phyloP scores from a whole-genome alignment of 2,888 invertebrate species.

The Xylota sylvarum region DNA sequence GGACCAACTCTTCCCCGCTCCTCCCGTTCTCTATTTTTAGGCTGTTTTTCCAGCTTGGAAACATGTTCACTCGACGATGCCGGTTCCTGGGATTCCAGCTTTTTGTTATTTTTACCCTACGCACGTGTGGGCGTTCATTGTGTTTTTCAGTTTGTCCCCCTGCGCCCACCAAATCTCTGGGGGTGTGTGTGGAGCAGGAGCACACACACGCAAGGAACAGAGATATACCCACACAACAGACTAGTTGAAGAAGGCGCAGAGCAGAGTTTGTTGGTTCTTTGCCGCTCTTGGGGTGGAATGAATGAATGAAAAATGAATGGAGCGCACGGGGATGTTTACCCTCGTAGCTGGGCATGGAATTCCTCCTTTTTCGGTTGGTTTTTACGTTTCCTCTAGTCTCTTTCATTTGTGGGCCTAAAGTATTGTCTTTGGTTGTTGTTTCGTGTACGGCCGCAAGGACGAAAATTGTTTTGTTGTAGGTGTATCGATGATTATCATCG shows the following conservation, averaged over 20 bases:
- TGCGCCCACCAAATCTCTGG: not conserved
- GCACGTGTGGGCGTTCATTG: constrained; percentile 32
- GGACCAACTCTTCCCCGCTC: not conserved
- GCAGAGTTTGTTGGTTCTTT: constrained; percentile 3
- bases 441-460: constrained; percentile 21
- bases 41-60: constrained; percentile 24
- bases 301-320: constrained; percentile 28
- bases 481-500: constrained; percentile 26
- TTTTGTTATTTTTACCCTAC: constrained; percentile 32
- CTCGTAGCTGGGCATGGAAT: not conserved
- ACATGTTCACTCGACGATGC: not conserved
- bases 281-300: constrained; percentile 2
- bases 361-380: too few relatives aligned
- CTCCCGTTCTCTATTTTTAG: constrained; percentile 14
- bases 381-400: not conserved
- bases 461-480: constrained; percentile 21
- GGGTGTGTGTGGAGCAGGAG: not conserved
- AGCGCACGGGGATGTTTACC: not conserved
- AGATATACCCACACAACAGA: constrained; percentile 6
- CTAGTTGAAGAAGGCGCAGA: constrained; percentile 2
- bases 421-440: constrained; percentile 22
- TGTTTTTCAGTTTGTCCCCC: not conserved
- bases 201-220: not conserved
- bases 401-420: constrained; percentile 8
- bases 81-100: constrained; percentile 19